A percentile compares a stretch with the other conserved stretches of the same genome.
These are phyloP conservation scores for Phainopepla nitens DNA, from an alignment of 2,113 vertebrate species.

Conservation along the genomic window DNA sequence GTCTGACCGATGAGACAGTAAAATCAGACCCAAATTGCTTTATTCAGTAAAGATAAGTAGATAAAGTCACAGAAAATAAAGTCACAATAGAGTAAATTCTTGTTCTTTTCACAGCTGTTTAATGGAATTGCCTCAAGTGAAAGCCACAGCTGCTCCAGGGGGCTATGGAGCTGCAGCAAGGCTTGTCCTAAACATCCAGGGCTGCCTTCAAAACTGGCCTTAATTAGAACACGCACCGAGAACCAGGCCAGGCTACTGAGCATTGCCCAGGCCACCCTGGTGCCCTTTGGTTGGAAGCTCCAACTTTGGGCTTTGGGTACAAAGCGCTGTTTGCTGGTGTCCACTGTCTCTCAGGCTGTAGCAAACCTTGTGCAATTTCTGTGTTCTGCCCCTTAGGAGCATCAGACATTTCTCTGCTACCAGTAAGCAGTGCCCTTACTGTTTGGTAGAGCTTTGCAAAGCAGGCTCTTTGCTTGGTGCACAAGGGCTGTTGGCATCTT, in stretches of 20 bases:
- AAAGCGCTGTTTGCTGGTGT: not conserved
- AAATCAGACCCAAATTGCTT: conserved; percentile 20
- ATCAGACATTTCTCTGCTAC: rapidly evolving
- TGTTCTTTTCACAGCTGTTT: conserved; percentile 32
- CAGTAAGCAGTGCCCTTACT: not conserved
- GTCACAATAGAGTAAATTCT: conserved; percentile 24
- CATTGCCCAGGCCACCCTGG: not conserved
- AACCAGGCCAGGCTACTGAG: not conserved
- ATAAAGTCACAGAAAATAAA: conserved; percentile 52
- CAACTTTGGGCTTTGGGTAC: not conserved
- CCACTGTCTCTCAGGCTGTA: rapidly evolving
- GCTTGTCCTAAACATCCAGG: not conserved
- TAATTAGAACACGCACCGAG: rapidly evolving
- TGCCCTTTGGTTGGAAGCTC: not conserved
- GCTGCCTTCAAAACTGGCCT: not conserved
- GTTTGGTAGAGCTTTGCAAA: not conserved
- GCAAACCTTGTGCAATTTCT: not conserved
- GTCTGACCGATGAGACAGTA: not conserved
- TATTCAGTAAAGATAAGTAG: conserved; percentile 52
- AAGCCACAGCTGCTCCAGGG: conserved; percentile 6
- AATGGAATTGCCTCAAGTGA: not conserved
- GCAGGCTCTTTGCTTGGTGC: not conserved
- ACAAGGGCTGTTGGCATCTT: not conserved
- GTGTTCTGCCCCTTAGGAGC: not conserved
- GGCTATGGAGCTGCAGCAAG: not conserved